phyloP scores from a whole-genome alignment of 2,113 vertebrate species.

The Limnothrissa miodon region DNA sequence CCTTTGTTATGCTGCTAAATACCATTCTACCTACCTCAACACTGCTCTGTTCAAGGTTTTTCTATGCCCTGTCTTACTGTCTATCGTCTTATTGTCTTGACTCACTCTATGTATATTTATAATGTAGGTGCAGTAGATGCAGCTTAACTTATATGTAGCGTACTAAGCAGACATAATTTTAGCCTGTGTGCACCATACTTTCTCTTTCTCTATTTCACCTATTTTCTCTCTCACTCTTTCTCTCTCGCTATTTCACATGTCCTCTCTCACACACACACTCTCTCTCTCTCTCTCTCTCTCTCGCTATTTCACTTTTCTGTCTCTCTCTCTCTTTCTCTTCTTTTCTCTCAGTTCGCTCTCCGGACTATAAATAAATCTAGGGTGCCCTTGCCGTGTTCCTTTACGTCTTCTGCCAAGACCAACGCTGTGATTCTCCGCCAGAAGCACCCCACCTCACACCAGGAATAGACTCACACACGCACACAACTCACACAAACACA shows the following conservation, averaged over 20 bases:
- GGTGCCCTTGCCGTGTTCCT: constrained; percentile 45
- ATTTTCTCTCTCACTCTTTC: background rate
- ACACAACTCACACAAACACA: background rate
- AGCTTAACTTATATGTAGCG: too few relatives aligned
- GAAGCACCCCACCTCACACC: background rate
- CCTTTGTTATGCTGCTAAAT: too few relatives aligned
- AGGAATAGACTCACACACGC: background rate
- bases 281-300: background rate
- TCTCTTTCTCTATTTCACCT: background rate
- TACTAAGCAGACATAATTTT: too few relatives aligned
- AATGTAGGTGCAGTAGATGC: too few relatives aligned
- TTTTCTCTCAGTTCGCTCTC: constrained; percentile 26
- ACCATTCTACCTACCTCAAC: background rate
- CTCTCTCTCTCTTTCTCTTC: background rate
- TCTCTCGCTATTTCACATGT: background rate
- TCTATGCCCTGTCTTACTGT: too few relatives aligned
- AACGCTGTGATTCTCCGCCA: background rate
- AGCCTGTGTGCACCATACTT: too few relatives aligned
- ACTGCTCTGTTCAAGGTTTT: too few relatives aligned
- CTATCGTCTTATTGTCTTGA: too few relatives aligned
- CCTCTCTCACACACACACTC: background rate
- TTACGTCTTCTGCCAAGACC: background rate
- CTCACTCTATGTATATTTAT: too few relatives aligned
- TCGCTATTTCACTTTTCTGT: too few relatives aligned
- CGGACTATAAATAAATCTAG: constrained; percentile 44